Conservation (phyloP, 2,888 invertebrate genomes). For the Hypomecis punctinalis region DNA sequence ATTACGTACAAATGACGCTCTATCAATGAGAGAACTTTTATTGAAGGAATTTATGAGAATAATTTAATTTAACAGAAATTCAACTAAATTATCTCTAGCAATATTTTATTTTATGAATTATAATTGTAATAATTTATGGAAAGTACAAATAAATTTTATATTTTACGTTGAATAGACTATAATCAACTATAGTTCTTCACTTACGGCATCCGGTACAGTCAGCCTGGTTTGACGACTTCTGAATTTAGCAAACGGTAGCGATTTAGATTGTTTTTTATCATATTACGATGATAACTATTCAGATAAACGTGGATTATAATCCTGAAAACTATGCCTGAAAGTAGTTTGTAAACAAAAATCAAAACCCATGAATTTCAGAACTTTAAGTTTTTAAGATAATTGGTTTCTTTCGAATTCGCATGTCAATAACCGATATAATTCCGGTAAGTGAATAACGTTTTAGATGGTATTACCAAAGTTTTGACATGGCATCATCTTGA, state of each 20-base stretch:
- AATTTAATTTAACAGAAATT: not conserved
- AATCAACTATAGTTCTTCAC: slow-evolving; percentile 1
- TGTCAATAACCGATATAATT: not conserved
- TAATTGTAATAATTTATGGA: not conserved
- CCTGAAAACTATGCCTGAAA: not conserved
- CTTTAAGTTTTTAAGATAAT: not conserved
- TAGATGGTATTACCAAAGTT: not conserved
- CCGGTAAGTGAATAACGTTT: not conserved
- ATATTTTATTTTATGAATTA: not conserved
- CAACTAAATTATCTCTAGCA: too few relatives aligned
- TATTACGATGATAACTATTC: slow-evolving; percentile 11
- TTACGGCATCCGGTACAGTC: slow-evolving; percentile 63
- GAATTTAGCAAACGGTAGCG: slow-evolving; percentile 76
- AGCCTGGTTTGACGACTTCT: slow-evolving; percentile 81
- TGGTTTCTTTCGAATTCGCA: not conserved
- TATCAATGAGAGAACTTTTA: slow-evolving; percentile 74
- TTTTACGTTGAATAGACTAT: not conserved
- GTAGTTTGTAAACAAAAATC: too few relatives aligned
- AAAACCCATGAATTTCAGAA: not conserved
- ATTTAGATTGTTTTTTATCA: slow-evolving; percentile 25
- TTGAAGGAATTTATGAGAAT: slow-evolving; percentile 62
- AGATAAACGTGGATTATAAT: not conserved
- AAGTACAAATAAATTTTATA: not conserved
- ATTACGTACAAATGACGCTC: slow-evolving; percentile 88
- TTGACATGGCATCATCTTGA: too few relatives aligned